Evolutionary conservation across 2,113 vertebrate genomes (phyloP).

Genomic region (Oreotragus oreotragus): DNA sequence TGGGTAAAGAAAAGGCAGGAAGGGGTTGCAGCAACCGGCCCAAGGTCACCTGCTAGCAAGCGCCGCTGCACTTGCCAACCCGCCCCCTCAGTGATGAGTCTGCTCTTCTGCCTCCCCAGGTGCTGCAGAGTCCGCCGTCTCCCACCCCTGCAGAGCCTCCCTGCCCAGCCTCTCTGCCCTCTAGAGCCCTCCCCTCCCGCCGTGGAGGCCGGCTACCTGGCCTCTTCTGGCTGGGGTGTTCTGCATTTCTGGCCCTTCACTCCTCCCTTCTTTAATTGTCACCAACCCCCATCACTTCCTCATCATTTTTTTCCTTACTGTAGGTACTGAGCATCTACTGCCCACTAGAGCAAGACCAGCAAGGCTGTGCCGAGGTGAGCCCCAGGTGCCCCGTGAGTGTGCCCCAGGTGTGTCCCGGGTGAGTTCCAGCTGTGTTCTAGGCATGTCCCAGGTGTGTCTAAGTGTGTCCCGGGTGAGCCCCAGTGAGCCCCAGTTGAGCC

Average conservation of each 20-base stretch:
- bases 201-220: accelerated
- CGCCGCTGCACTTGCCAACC: background rate
- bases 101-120: accelerated
- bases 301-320: background rate
- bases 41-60: background rate
- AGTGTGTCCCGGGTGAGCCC: background rate
- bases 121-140: background rate
- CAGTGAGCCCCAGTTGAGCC: too few species aligned
- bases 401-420: background rate
- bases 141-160: background rate
- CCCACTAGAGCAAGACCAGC: background rate
- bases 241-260: background rate
- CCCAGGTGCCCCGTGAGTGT: background rate
- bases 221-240: accelerated
- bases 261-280: background rate
- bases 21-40: background rate
- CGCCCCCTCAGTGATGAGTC: accelerated
- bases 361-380: background rate
- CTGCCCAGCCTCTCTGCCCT: background rate
- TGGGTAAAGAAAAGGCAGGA: background rate
- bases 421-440: too few species aligned
- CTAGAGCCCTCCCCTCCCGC: background rate
- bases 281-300: accelerated
- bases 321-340: background rate
- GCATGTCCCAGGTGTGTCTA: background rate